These are phyloP conservation scores for Synchiropus splendidus DNA, from an alignment of 2,113 vertebrate genomes.

Conservation along the genomic window DNA sequence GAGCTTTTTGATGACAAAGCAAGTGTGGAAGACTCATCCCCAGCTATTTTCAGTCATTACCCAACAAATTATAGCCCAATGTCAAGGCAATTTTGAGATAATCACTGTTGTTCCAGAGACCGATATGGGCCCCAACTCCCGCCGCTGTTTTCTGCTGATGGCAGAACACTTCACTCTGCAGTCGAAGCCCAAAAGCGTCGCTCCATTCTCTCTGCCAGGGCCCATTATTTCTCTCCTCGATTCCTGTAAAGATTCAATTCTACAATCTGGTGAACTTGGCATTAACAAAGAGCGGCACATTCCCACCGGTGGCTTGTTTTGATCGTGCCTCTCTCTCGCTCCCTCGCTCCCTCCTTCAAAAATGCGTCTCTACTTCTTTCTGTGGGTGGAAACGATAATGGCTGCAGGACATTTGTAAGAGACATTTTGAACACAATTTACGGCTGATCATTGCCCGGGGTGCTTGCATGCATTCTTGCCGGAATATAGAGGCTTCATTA, in stretches of 20 bases:
- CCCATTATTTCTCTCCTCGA: constrained; percentile 40
- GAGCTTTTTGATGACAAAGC: constrained; percentile 42
- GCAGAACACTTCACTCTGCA: constrained; percentile 35
- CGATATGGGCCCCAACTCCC: constrained; percentile 27
- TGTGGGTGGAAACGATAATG: constrained; percentile 14
- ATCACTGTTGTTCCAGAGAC: constrained; percentile 38
- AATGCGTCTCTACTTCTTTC: constrained; percentile 1
- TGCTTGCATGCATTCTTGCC: too few relatives aligned
- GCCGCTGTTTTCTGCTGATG: constrained; percentile 41
- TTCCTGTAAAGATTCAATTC: constrained; percentile 44
- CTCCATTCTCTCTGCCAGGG: constrained; percentile 31
- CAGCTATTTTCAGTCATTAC: constrained; percentile 51
- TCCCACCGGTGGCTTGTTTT: constrained; percentile 23
- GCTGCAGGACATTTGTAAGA: not conserved
- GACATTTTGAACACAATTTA: constrained; percentile 29
- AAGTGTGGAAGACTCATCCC: constrained; percentile 38
- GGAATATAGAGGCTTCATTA: too few relatives aligned
- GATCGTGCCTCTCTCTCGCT: constrained; percentile 15
- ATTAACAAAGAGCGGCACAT: constrained; percentile 35
- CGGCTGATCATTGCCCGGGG: constrained; percentile 19
- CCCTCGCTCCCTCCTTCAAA: constrained; percentile 14
- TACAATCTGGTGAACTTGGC: constrained; percentile 46
- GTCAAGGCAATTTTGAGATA: constrained; percentile 54
- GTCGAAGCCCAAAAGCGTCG: constrained; percentile 41
- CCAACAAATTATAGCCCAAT: constrained; percentile 49